These are phyloP conservation scores for Capitulum mitella DNA, from an alignment of 2,888 invertebrate species.

Conservation along the genomic window DNA sequence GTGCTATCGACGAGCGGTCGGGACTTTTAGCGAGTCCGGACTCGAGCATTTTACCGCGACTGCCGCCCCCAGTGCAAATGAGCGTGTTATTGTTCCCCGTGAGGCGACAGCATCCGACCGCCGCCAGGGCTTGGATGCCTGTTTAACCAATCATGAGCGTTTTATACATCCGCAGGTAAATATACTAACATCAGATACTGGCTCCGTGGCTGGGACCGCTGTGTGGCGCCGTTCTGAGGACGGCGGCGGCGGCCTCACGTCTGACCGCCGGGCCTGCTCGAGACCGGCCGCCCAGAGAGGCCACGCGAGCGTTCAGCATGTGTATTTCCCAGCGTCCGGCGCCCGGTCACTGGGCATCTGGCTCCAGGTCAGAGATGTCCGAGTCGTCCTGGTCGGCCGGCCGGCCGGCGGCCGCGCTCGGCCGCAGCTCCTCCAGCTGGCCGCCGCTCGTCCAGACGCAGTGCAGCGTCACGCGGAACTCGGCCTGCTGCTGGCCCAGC, in stretches of 20 bases:
- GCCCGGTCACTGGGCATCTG: neutral
- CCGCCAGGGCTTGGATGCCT: neutral
- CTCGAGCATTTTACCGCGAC: neutral
- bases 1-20: neutral
- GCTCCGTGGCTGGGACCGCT: too few relatives aligned
- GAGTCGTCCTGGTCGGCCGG: neutral
- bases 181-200: slow-evolving; percentile 11
- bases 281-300: too few relatives aligned
- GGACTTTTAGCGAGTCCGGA: neutral
- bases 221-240: too few relatives aligned
- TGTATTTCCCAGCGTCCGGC: neutral
- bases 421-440: neutral
- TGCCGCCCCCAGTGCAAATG: slow-evolving; percentile 4
- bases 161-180: slow-evolving; percentile 20
- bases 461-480: slow-evolving; percentile 31
- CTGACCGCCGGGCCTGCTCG: too few relatives aligned
- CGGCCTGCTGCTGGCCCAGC: slow-evolving; percentile 32
- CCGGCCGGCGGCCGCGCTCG: neutral
- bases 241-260: too few relatives aligned
- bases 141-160: slow-evolving; percentile 22
- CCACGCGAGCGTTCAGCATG: neutral
- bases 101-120: neutral
- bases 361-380: neutral
- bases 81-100: neutral
- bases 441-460: slow-evolving; percentile 32